phyloP scores from a whole-genome alignment of 2,888 invertebrate species.

The Clunio marinus region DNA sequence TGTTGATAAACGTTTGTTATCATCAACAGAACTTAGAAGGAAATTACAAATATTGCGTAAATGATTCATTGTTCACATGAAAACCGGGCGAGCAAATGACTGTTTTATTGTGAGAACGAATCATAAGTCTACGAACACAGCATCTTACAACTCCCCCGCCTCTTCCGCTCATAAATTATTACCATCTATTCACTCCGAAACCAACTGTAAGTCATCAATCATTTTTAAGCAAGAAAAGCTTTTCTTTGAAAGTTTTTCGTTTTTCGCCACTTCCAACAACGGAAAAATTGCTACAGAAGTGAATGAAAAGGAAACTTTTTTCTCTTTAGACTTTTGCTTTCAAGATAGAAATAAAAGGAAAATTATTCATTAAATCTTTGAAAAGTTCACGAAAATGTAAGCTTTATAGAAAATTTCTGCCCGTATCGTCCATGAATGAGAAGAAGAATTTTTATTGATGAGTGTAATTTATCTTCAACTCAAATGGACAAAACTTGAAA shows the following conservation, averaged over 20 bases:
- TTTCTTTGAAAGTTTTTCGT: slow-evolving; percentile 10
- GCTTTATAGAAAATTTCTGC: neutral
- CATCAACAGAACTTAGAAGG: neutral
- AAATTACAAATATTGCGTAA: neutral
- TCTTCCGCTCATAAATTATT: slow-evolving; percentile 6
- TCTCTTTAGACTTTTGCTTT: neutral
- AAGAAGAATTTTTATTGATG: neutral
- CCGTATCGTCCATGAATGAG: neutral
- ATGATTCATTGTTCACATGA: slow-evolving; percentile 8
- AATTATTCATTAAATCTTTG: slow-evolving; percentile 12
- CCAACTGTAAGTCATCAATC: slow-evolving; percentile 27
- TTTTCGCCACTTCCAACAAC: neutral
- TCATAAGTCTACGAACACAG: neutral
- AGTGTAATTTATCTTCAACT: no score
- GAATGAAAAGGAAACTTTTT: neutral
- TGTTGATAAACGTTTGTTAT: neutral
- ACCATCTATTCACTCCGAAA: slow-evolving; percentile 9
- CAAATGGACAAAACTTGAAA: neutral
- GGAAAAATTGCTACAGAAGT: slow-evolving; percentile 4
- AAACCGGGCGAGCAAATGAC: neutral
- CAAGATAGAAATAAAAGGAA: neutral
- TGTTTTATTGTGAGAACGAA: neutral
- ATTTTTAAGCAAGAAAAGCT: neutral
- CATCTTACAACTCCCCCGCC: neutral
- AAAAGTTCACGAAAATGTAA: neutral